A percentile compares a stretch with the other conserved stretches of the same genome.
Conservation (phyloP, 92 coral and sea anemone genomes). For the Ricordea florida region DNA sequence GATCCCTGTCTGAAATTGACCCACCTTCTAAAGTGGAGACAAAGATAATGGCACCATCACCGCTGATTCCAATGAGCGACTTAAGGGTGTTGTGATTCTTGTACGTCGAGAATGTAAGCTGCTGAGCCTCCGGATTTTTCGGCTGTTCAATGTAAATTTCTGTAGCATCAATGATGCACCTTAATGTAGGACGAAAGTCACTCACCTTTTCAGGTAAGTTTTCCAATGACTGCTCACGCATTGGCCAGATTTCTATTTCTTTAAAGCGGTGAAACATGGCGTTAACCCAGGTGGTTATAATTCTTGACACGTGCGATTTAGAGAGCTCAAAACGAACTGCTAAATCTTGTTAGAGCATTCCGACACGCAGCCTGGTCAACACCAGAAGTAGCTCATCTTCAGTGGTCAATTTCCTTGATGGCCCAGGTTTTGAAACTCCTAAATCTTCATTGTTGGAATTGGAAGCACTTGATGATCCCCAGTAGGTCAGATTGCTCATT, state of each 20-base stretch:
- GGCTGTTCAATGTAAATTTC: conserved; percentile 56
- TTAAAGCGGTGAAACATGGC: conserved; percentile 34
- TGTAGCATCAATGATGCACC: conserved; percentile 56
- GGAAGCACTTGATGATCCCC: conserved; percentile 41
- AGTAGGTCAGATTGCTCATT: conserved; percentile 21
- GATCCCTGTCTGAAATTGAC: conserved; percentile 43
- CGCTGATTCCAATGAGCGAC: conserved; percentile 44
- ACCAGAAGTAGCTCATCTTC: conserved; percentile 51
- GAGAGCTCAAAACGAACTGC: conserved; percentile 25
- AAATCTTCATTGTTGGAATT: neutral
- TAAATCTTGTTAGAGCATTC: conserved; percentile 39
- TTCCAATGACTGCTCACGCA: neutral
- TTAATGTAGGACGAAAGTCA: conserved; percentile 31
- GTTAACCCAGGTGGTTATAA: conserved; percentile 33
- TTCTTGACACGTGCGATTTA: conserved; percentile 29
- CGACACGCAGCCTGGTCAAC: conserved; percentile 35
- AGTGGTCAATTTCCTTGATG: conserved; percentile 25
- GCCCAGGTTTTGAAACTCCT: conserved; percentile 27
- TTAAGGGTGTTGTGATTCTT: conserved; percentile 40
- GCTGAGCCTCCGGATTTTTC: conserved; percentile 43
- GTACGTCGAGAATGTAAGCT: conserved; percentile 32
- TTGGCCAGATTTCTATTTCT: conserved; percentile 46
- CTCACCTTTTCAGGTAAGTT: conserved; percentile 36
- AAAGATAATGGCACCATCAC: conserved; percentile 39
- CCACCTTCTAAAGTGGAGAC: conserved; percentile 48